Conservation (phyloP, 2,888 invertebrate species). For the Eurytoma adleriae region DNA sequence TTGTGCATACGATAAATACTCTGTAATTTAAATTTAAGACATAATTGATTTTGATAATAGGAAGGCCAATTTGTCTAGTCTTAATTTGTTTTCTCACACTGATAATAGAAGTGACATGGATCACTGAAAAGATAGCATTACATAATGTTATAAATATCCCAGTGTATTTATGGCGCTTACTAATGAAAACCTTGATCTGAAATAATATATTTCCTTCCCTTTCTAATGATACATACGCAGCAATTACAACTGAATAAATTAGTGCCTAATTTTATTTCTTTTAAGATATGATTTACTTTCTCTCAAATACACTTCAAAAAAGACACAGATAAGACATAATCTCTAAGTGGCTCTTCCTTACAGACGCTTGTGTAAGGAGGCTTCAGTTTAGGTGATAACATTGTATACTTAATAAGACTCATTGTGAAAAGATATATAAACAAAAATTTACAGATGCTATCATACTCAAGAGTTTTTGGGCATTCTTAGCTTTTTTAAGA, state of each 20-base stretch:
- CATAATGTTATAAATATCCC: slow-evolving; percentile 54
- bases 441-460: slow-evolving; percentile 60
- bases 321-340: slow-evolving; percentile 49
- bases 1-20: slow-evolving; percentile 18
- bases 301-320: slow-evolving; percentile 16
- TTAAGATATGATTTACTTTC: neutral
- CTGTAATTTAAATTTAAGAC: slow-evolving; percentile 16
- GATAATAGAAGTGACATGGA: slow-evolving; percentile 57
- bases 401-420: slow-evolving; percentile 49
- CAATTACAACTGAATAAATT: slow-evolving; percentile 13
- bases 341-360: slow-evolving; percentile 42
- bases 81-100: slow-evolving; percentile 29
- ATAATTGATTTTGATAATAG: slow-evolving; percentile 40
- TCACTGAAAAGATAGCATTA: slow-evolving; percentile 61
- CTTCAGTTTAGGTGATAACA: slow-evolving; percentile 58
- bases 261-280: slow-evolving; percentile 6
- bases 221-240: slow-evolving; percentile 22
- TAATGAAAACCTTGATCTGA: slow-evolving; percentile 22
- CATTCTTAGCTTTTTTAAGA: slow-evolving; percentile 52
- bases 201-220: slow-evolving; percentile 39
- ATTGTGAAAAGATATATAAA: slow-evolving; percentile 50
- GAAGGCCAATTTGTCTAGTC: slow-evolving; percentile 19
- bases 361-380: slow-evolving; percentile 31
- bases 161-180: slow-evolving; percentile 33
- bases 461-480: slow-evolving; percentile 2